Base-by-base conservation (phyloP, 2,888 invertebrate genomes). In the Drosophila nigricruria region DNA sequence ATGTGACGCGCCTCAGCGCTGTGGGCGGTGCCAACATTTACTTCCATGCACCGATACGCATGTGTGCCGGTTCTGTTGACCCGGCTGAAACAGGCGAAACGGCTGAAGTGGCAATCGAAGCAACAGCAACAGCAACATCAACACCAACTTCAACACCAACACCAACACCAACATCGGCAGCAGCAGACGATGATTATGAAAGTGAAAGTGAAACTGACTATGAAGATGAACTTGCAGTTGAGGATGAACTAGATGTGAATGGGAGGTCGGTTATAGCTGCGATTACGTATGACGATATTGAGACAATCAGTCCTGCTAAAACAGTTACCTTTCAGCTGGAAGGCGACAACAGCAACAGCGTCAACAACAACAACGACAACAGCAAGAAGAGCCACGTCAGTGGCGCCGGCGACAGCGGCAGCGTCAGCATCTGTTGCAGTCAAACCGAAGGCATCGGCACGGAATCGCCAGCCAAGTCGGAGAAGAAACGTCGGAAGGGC, bases 21-120 rank as follows among this genome's bases (percentile, higher is more conserved):
- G 42, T 36, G 18, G 56, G 60, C 5, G 89, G 87, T 0, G 54
- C 70, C 12, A 68, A 56, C 18, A 68, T 88, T 6, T 71, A 52
- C 30, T 86, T 43, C 20, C 84, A 85, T 53, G 58, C 75, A 4
- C 85, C 85, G 2, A 67, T 88, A 1, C 50, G 56, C 12, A 40
- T 77, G 49, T 47, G 50, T 32, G 67, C 64, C 4, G 79, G 62
- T 20, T 40, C 16, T 1, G 42, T 14, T 20, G 20, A 57, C 1
- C 8, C 23, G 3, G 0, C 8, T 0, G 40, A 3, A 30, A 2
- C 45, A 16, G 8, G 20, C 1, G 40, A 3, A 30, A 2, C 45
- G 18, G 8, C 27, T 16, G 5, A 14, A 30, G 10, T 42, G 30
- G 4, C 12, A 18, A 9, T 14, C 36, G 5, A 42, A 32, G 12